Conservation (phyloP, 2,113 vertebrate genomes). For the Cryptomyrus ogoouensis region DNA sequence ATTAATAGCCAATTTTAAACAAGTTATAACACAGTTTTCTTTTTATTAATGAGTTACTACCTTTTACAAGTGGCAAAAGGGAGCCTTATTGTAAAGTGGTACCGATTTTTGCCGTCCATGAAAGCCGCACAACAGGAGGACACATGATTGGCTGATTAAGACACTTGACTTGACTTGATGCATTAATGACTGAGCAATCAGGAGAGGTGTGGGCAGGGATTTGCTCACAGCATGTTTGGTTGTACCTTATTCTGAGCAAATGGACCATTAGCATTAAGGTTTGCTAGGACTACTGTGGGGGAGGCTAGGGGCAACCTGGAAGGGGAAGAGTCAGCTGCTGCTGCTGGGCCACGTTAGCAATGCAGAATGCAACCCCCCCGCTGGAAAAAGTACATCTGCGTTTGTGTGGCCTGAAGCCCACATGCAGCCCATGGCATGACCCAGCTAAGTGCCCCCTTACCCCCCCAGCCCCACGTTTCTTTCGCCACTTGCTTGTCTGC, state of each 20-base stretch:
- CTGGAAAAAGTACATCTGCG: constrained; percentile 16
- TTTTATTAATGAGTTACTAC: no score
- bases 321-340: neutral
- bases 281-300: neutral
- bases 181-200: neutral
- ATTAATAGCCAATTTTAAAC: no score
- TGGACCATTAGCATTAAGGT: neutral
- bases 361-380: constrained; percentile 5
- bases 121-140: neutral
- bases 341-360: constrained; percentile 20
- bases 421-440: neutral
- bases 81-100: no score
- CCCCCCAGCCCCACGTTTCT: constrained; percentile 1
- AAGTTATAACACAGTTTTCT: no score
- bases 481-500: neutral
- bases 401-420: constrained; percentile 4
- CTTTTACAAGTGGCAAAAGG: no score
- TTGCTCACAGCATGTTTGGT: neutral
- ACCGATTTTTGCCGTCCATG: neutral
- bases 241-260: neutral
- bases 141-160: neutral
- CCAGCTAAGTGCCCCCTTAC: neutral
- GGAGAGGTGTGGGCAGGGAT: neutral
- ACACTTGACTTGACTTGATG: neutral
- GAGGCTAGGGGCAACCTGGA: neutral